These are phyloP conservation scores for Galago senegalensis DNA, from an alignment of 2,797 vertebrate species.

Conservation along the genomic window DNA sequence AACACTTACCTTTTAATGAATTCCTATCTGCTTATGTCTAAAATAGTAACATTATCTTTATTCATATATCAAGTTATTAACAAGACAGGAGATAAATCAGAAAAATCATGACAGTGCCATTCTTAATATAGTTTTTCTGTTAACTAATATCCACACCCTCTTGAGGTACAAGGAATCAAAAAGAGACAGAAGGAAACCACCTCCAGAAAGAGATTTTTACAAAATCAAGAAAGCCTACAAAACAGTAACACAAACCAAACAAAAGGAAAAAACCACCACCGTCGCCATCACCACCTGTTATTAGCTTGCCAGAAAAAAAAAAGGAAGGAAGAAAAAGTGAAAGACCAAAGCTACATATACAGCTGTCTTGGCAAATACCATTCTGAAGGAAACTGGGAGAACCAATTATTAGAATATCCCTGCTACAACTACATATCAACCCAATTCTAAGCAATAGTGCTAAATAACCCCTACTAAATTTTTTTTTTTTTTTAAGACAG, in stretches of 20 bases:
- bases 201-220: slow-evolving; percentile 42
- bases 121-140: slow-evolving; percentile 57
- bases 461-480: not conserved
- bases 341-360: not conserved
- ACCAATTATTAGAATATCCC: slow-evolving; percentile 8
- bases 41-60: slow-evolving; percentile 64
- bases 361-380: slow-evolving; percentile 82
- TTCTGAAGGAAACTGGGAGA: not conserved
- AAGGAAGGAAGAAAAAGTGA: not conserved
- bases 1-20: slow-evolving; percentile 77
- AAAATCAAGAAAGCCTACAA: not conserved
- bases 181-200: slow-evolving; percentile 40
- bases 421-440: not conserved
- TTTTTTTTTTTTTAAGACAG: not conserved
- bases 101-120: slow-evolving; percentile 53
- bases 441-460: slow-evolving; percentile 50
- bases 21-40: slow-evolving; percentile 59
- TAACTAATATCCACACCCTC: slow-evolving; percentile 14
- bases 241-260: slow-evolving; percentile 35
- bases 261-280: not conserved
- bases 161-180: slow-evolving; percentile 20
- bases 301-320: not conserved
- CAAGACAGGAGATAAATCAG: slow-evolving; percentile 56
- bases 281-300: not conserved
- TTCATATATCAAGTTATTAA: slow-evolving; percentile 62